A percentile compares a stretch with the other conserved stretches of the same genome.
phyloP scores from a whole-genome alignment of 2,888 invertebrate genomes.

The Ophraella communa region DNA sequence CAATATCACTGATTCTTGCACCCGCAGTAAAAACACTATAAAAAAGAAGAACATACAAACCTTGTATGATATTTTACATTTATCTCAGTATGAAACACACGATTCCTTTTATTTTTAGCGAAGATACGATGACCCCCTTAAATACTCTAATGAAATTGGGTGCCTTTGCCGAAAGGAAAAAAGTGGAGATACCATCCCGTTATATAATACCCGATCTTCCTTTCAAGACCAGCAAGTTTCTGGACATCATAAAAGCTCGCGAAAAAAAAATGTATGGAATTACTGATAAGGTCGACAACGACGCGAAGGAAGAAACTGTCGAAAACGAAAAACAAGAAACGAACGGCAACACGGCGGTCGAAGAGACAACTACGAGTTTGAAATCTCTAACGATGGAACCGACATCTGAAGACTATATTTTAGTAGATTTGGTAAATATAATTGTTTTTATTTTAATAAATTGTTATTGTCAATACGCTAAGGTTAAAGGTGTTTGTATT shows the following conservation, averaged over 20 bases:
- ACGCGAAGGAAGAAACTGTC: conserved; percentile 25
- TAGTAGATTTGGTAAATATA: conserved; percentile 73
- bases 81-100: too few relatives aligned
- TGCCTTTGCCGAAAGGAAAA: conserved; percentile 75
- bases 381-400: conserved; percentile 62
- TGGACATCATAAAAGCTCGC: conserved; percentile 59
- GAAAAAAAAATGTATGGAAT: conserved; percentile 32
- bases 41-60: too few relatives aligned
- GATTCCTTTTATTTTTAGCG: conserved; percentile 59
- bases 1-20: too few relatives aligned
- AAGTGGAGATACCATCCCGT: conserved; percentile 62
- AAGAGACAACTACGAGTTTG: conserved; percentile 44
- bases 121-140: conserved; percentile 72
- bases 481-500: too few relatives aligned
- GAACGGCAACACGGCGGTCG: conserved; percentile 55
- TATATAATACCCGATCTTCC: conserved; percentile 69
- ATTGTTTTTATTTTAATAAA: conserved; percentile 16
- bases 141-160: conserved; percentile 78
- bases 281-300: neutral
- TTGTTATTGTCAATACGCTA: too few relatives aligned
- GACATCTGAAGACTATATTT: conserved; percentile 71
- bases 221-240: conserved; percentile 68
- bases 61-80: too few relatives aligned
- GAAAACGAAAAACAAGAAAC: conserved; percentile 32
- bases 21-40: too few relatives aligned